Evolutionary conservation across 2,888 invertebrate species (phyloP).

Genomic region (Timema podura): DNA sequence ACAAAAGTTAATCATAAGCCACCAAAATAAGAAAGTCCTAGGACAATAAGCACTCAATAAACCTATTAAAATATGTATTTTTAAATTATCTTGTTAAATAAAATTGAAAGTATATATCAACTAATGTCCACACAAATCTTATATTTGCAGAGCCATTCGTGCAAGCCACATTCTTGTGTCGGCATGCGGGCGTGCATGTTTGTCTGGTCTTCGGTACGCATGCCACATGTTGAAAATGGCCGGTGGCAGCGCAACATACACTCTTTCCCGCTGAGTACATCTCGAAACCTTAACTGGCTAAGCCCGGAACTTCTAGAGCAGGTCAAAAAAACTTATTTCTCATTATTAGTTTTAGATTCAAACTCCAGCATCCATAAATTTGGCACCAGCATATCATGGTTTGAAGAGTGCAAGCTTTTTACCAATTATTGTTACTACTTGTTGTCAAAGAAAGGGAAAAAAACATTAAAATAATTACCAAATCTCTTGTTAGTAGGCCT

Average conservation of each 20-base stretch:
- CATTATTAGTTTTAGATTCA: no score
- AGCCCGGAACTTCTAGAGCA: constrained; percentile 90
- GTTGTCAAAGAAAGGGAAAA: no score
- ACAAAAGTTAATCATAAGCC: no score
- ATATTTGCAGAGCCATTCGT: constrained; percentile 62
- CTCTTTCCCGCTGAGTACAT: constrained; percentile 67
- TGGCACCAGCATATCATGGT: no score
- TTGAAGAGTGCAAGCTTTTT: no score
- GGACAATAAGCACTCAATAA: background rate
- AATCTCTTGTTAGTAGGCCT: no score
- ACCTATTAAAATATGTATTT: background rate
- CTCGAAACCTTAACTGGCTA: constrained; percentile 78
- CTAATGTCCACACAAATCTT: background rate
- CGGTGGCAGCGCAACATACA: constrained; percentile 65
- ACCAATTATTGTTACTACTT: no score
- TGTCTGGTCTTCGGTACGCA: constrained; percentile 77
- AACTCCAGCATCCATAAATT: no score
- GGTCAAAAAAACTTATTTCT: constrained; percentile 42
- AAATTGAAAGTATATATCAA: background rate
- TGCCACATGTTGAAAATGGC: constrained; percentile 70
- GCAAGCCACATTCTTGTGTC: constrained; percentile 81
- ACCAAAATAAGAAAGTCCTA: background rate
- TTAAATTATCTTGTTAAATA: background rate
- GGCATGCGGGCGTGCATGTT: constrained; percentile 63
- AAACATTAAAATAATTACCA: no score